These are phyloP conservation scores for fruit fly (Drosophila melanogaster) DNA, from an alignment of 1,140 invertebrate species.

Conservation along the genomic window Release_6_plus_ISO1_MT NT_033777.3:30039001-30039500, in stretches of 20 bases:
- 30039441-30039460: not conserved
- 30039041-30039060: slow-evolving; percentile 53
- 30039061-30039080: slow-evolving; percentile 92
- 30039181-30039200: slow-evolving; percentile 86
- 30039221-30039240: slow-evolving; percentile 66
- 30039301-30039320: slow-evolving; percentile 90
- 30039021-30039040: too few species aligned
- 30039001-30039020: too few species aligned
- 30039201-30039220: not conserved
- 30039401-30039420: slow-evolving; percentile 10
- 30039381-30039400: slow-evolving; percentile 66
- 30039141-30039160: slow-evolving; percentile 80
- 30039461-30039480: slow-evolving; percentile 10
- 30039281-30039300: slow-evolving; percentile 85
- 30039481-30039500: slow-evolving; percentile 2
- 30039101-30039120: slow-evolving; percentile 91
- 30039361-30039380: slow-evolving; percentile 84
- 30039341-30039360: slow-evolving; percentile 92
- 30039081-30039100: slow-evolving; percentile 87
- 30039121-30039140: slow-evolving; percentile 90
- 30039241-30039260: slow-evolving; percentile 89
- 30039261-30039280: slow-evolving; percentile 90
- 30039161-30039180: slow-evolving; percentile 86
- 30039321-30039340: slow-evolving; percentile 93
- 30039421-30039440: not conserved